Base-by-base conservation (phyloP, 2,888 invertebrate genomes). In the Crepidodera aurea region DNA sequence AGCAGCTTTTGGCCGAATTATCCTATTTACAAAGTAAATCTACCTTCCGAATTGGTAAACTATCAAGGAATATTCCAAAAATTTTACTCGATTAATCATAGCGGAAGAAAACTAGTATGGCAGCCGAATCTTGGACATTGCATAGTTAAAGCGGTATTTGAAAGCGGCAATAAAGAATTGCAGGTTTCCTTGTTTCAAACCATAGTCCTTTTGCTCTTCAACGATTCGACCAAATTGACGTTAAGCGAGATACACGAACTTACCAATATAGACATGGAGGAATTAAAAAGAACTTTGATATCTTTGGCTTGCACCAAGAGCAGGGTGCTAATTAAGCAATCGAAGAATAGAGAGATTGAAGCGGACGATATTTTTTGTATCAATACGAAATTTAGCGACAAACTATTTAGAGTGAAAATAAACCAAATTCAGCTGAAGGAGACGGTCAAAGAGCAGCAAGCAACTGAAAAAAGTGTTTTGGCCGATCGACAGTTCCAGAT, bases 1-100 rank as follows among this genome's bases (percentile, higher is more conserved):
- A 94, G 93, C 90, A 97, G 98, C 18, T 96, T 96, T 83, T 99
- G 98, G 98, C 98, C 99, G 40, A 94, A 93, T 13, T 98, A 98
- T 84, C 88, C 91, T 25, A 88, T 90, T 1, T 91, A 91, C 78
- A 94, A 96, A 77, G 94, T 95, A 44, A 91, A 91, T 51, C 86
- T 97, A 81, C 96, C 96, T 25, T 83, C 87, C 25, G 92, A 91
- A 82, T 91, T 98, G 84, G 89, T 94, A 22, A 88, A 90, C 64
- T 93, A 93, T 75, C 96, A 97, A 83, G 93, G 94, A 72, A 89
- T 93, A 74, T 98, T 98, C 83, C 92, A 93, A 79, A 94, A 93
- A 82, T 99, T 98, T 84, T 99, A 99, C 83, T 84, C 94, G 66
- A 89, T 89, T 65, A 98, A 97, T 82, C 97, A 99, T 84, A 96